Evolutionary conservation across 2,113 vertebrate genomes (phyloP).

Genomic region (Rafetus swinhoei): DNA sequence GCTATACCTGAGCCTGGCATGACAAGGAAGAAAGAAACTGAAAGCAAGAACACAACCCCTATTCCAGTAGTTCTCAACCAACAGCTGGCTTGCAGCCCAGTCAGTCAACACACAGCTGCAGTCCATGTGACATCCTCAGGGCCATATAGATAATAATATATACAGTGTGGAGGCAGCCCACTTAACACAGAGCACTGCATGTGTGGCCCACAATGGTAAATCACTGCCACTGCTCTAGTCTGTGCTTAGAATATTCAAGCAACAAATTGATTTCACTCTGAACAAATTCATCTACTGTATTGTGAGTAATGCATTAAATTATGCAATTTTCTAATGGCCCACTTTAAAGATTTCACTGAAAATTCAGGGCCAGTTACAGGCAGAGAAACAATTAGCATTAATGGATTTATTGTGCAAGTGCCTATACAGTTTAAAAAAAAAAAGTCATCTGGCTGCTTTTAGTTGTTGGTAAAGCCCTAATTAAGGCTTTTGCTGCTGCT

Average conservation of each 20-base stretch:
- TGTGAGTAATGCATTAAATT: conserved; percentile 47
- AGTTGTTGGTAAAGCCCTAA: conserved; percentile 17
- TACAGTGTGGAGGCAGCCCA: too few relatives aligned
- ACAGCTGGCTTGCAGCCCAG: too few relatives aligned
- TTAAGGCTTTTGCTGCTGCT: conserved; percentile 14
- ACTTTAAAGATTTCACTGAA: conserved; percentile 34
- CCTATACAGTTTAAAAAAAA: background rate
- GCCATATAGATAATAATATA: too few relatives aligned
- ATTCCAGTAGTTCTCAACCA: too few relatives aligned
- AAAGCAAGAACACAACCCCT: background rate
- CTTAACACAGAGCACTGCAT: too few relatives aligned
- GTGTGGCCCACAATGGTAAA: too few relatives aligned
- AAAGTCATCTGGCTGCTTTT: conserved; percentile 52
- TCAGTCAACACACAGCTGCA: too few relatives aligned
- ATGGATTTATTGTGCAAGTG: conserved; percentile 55
- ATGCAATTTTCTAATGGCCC: conserved; percentile 10
- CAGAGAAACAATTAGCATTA: conserved; percentile 40
- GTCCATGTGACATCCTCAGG: too few relatives aligned
- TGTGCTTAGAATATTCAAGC: conserved; percentile 26
- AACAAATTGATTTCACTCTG: conserved; percentile 30
- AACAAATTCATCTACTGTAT: conserved; percentile 30
- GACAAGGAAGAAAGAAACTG: background rate
- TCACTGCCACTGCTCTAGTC: background rate
- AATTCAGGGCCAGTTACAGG: conserved; percentile 29
- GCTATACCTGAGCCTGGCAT: background rate